phyloP scores from a whole-genome alignment of 2,797 vertebrate genomes.

The Benthosema pterotum region DNA sequence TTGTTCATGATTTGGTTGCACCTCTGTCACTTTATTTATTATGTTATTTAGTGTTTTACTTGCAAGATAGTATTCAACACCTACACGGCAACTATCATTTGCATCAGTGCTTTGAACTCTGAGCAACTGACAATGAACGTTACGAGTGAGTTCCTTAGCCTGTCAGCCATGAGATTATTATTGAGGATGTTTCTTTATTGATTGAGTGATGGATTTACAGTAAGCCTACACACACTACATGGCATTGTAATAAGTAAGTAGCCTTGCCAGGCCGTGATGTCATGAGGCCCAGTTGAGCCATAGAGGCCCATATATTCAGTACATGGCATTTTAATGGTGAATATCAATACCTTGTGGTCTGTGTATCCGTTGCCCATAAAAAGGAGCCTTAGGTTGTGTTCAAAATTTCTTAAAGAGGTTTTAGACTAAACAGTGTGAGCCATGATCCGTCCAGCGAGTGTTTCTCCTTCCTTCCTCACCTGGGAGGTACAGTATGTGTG shows the following conservation, averaged over 20 bases:
- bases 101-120: constrained; percentile 25
- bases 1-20: constrained; percentile 35
- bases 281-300: too few relatives aligned
- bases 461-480: too few relatives aligned
- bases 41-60: constrained; percentile 73
- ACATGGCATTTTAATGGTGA: constrained; percentile 32
- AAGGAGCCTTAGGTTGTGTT: too few relatives aligned
- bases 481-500: too few relatives aligned
- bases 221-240: constrained; percentile 32
- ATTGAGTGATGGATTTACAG: constrained; percentile 48
- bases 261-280: too few relatives aligned
- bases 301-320: too few relatives aligned
- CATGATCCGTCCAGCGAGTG: too few relatives aligned
- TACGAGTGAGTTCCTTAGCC: constrained; percentile 46
- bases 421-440: background rate
- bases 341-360: constrained; percentile 38
- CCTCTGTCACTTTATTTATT: constrained; percentile 50
- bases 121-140: constrained; percentile 24
- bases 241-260: constrained; percentile 38
- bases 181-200: constrained; percentile 40
- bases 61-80: constrained; percentile 47
- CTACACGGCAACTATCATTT: constrained; percentile 36
- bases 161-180: constrained; percentile 54
- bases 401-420: constrained; percentile 11
- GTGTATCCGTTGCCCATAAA: constrained; percentile 44